A percentile compares a stretch with the other conserved stretches of the same genome.
Conservation (phyloP, 2,888 invertebrate species). For the Syrista parreyssii region DNA sequence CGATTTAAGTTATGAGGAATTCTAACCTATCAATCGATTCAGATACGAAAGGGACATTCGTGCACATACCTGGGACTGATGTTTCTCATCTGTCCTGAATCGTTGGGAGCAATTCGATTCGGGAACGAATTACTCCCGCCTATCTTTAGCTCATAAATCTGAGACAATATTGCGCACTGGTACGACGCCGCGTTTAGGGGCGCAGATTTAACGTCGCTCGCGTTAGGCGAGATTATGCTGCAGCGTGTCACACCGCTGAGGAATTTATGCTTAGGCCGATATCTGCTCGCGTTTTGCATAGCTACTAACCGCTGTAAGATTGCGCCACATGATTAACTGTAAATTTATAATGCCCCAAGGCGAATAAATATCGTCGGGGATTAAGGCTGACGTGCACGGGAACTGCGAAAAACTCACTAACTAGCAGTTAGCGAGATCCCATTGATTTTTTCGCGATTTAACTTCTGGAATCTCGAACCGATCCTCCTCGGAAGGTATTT, state of each 20-base stretch:
- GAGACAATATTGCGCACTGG: conserved; percentile 52
- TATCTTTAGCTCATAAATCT: conserved; percentile 55
- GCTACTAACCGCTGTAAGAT: conserved; percentile 41
- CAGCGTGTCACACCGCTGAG: conserved; percentile 59
- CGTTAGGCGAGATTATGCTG: conserved; percentile 56
- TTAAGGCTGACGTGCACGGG: conserved; percentile 16
- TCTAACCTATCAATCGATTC: not conserved
- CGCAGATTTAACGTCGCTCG: conserved; percentile 49
- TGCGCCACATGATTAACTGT: conserved; percentile 41
- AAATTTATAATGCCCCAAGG: conserved; percentile 44
- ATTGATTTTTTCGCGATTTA: not conserved
- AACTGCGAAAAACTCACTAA: not conserved
- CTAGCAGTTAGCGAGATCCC: not conserved
- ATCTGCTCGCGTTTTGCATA: conserved; percentile 58
- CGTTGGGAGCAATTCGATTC: conserved; percentile 42
- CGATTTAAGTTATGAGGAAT: not conserved
- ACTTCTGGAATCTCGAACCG: not conserved
- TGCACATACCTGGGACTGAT: not conserved
- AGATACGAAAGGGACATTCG: not conserved
- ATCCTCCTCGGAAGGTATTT: not conserved
- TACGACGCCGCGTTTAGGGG: conserved; percentile 38
- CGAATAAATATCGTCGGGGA: conserved; percentile 33
- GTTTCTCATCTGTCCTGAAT: not conserved
- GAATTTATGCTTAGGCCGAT: conserved; percentile 65
- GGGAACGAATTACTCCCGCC: conserved; percentile 48